Percentiles rank a stretch among this genome's conserved stretches.
These are phyloP conservation scores for Lampris megalopsis DNA, from an alignment of 2,113 vertebrate species.

Conservation along the genomic window DNA sequence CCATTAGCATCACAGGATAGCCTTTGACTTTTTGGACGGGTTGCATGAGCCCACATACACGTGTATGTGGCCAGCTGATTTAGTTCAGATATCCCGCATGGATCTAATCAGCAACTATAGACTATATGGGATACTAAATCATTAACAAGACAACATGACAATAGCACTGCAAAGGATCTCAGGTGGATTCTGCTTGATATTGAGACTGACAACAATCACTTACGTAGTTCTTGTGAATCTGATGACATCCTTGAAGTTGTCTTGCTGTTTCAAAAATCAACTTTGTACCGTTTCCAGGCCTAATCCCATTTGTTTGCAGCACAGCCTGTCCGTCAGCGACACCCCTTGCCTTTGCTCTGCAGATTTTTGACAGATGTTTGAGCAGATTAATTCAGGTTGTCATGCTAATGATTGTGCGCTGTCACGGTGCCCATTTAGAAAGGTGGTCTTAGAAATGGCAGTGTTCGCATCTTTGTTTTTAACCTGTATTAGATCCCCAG, in stretches of 20 bases:
- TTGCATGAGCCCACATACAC: neutral
- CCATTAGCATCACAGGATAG: conserved; percentile 45
- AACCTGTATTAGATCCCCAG: conserved; percentile 42
- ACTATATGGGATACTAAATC: neutral
- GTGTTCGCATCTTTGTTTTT: conserved; percentile 50
- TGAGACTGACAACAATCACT: too few species aligned
- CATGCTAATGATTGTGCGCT: conserved; percentile 51
- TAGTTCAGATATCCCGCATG: neutral
- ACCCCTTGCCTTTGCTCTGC: neutral
- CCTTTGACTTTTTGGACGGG: neutral
- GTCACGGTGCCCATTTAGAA: conserved; percentile 30
- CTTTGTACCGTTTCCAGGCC: neutral
- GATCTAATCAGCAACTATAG: too few species aligned
- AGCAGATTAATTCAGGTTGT: conserved; percentile 30
- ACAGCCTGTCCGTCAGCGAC: conserved; percentile 3
- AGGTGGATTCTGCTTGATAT: too few species aligned
- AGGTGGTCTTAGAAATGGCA: neutral
- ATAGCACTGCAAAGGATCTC: too few species aligned
- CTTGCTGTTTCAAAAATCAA: neutral
- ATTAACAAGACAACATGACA: too few species aligned
- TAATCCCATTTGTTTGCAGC: conserved; percentile 32
- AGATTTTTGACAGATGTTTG: conserved; percentile 14
- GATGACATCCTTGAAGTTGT: neutral
- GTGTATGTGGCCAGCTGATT: too few species aligned
- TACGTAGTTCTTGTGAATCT: neutral